A percentile compares a stretch with the other conserved stretches of the same genome.
phyloP scores from a whole-genome alignment of 2,888 invertebrate species.

The Plebejus melissa region DNA sequence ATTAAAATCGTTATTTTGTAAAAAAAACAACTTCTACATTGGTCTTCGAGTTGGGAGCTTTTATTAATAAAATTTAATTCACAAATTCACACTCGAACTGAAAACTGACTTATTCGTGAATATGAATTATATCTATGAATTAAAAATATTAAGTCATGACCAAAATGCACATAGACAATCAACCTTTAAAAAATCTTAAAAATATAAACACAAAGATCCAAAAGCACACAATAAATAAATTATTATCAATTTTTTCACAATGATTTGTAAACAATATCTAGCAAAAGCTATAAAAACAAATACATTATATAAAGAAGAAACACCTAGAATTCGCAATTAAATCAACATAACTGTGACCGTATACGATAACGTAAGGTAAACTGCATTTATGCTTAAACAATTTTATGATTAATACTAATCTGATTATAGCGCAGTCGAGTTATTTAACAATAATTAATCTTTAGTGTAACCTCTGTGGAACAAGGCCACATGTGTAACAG shows the following conservation, averaged over 20 bases:
- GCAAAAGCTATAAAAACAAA: neutral
- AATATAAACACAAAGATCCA: no score
- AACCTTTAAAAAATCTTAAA: neutral
- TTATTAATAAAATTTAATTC: neutral
- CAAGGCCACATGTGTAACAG: conserved; percentile 66
- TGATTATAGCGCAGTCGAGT: neutral
- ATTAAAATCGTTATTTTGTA: no score
- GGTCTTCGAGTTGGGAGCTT: neutral
- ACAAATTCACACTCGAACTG: neutral
- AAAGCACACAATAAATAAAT: neutral
- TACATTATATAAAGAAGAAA: neutral
- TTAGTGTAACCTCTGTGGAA: conserved; percentile 36
- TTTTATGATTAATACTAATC: conserved; percentile 5
- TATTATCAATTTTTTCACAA: neutral
- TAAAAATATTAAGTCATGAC: neutral
- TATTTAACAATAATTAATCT: conserved; percentile 29
- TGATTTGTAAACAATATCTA: neutral
- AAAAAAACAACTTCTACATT: no score
- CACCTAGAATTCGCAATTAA: neutral
- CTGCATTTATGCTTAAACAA: neutral
- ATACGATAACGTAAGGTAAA: conserved; percentile 1
- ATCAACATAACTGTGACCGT: neutral
- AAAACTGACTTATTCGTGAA: no score
- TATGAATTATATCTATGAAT: neutral
- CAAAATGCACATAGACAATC: neutral